Evolutionary conservation across 2,888 invertebrate species (phyloP), one percentile per base, ranked within the genome.

Genomic region (Lypha dubia): DNA sequence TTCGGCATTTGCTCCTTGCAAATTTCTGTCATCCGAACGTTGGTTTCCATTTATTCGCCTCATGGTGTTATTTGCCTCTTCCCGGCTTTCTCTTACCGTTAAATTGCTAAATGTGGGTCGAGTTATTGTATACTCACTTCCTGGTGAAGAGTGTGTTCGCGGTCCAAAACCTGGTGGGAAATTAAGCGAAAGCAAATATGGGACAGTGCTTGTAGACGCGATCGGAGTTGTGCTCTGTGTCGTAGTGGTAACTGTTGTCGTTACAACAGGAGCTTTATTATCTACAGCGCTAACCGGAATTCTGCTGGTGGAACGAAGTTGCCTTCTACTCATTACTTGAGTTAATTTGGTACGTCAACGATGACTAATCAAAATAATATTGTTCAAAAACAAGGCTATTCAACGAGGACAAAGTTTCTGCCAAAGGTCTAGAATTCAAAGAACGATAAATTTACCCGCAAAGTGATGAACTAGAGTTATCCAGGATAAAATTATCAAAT

Each of bases 91-190:
- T 9, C 20, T 35, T 5, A 6, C 22, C 0, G 51, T 22, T 22
- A 24, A 11, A 7, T 5, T 28, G n/a, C 15, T 56, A 13, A 28
- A 56, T 5, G 24, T 28, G 1, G 53, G 53, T 24, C 9, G 20
- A 3, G 53, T 56, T 6, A 56, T 28, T 15, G 24, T 15, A 56
- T 15, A n/a, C 0, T 28, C n/a, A 3, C 4, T 15, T 56, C 20
- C 53, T 28, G 53, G 53, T 1, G 53, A 56, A 3, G 32, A 58
- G 9, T 58, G 58, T n/a, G 32, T 58, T 32, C 7, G 28, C 1
- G 58, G 32, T 58, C 32, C 32, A 32, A 58, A 58, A 32, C 58
- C 32, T 17, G 32, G 32, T 32, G 58, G 58, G 32, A 58, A 58
- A 7, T 28, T n/a, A 1, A 17, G 5, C 2, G 32, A 58, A 13